Base-by-base conservation (phyloP, 2,888 invertebrate species). In the Carabus problematicus region DNA sequence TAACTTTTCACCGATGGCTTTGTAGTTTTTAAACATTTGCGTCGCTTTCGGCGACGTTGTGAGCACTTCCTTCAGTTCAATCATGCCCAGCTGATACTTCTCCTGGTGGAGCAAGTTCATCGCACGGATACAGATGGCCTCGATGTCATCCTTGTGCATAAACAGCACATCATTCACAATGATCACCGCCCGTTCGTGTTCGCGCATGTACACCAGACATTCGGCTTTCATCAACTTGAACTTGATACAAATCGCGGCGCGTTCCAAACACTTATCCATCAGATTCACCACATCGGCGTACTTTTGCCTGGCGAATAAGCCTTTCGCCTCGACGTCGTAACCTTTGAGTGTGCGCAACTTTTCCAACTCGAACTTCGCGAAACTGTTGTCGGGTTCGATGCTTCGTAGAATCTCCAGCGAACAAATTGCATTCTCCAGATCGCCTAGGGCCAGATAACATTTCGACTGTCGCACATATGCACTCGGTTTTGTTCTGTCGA, bases 71-170 rank as follows among this genome's bases (percentile, higher is more conserved):
- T 41, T 41, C 1, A 69, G 3, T 47, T 69, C 69, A 41, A 42
- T 39, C 47, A 69, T 47, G 11, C 69, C 69, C 45, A 56, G 49
- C 40, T 16, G 54, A 16, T 69, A 69, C 40, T 62, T 61, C 43
- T 69, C 55, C 62, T 69, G 69, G 12, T 69, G 55, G 7, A 69
- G 12, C 8, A 69, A 39, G 45, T 62, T 69, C 47, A 69, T 41
- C 11, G 55, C 61, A 11, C 69, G 45, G 18, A 69, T 45, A 49
- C 29, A 55, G 40, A 69, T 47, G 8, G 69, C 69, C 39, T 62
- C 69, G 1, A 62, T 18, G n/a, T 69, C 69, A 18, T 69, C 69
- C 56, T 62, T 69, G 39, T 69, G 54, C n/a, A 55, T 62, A 40
- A 69, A 69, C 16, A 69, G 52, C 19, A 69, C 55, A 18, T 69